Conservation (phyloP, 2,113 vertebrate genomes). For the Pontoporia blainvillei region DNA sequence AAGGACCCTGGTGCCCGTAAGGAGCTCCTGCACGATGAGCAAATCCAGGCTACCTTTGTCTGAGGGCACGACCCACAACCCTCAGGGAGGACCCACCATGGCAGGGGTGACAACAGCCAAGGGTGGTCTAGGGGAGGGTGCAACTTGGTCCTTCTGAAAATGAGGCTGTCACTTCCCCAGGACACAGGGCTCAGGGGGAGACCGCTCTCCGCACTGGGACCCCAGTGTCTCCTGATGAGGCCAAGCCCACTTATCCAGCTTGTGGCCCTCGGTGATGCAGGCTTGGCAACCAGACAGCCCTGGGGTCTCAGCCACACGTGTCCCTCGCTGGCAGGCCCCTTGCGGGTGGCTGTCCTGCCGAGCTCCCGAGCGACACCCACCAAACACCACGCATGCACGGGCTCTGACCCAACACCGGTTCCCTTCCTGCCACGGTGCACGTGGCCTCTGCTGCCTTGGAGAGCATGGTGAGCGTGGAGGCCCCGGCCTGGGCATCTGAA, state of each 20-base stretch:
- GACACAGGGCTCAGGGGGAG: neutral
- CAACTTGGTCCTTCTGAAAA: neutral
- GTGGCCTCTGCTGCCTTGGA: rapidly evolving
- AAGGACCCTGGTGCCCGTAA: rapidly evolving
- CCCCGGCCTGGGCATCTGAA: rapidly evolving
- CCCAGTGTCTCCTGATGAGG: rapidly evolving
- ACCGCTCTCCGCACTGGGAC: too few species aligned
- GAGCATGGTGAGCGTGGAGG: too few species aligned
- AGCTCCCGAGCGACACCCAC: rapidly evolving
- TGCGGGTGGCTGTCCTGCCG: rapidly evolving
- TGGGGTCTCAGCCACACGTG: too few species aligned
- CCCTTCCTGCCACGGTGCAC: rapidly evolving
- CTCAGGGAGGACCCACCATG: rapidly evolving
- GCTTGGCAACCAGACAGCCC: neutral
- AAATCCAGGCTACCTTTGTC: rapidly evolving
- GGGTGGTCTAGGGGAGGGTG: neutral
- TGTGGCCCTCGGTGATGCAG: rapidly evolving
- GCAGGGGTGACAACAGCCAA: rapidly evolving
- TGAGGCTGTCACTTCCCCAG: rapidly evolving
- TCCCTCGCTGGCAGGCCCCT: rapidly evolving
- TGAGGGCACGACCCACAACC: rapidly evolving
- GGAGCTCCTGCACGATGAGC: rapidly evolving
- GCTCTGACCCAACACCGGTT: neutral
- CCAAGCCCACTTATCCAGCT: rapidly evolving
- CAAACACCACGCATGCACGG: neutral